Base-by-base conservation (phyloP, 2,113 vertebrate genomes). In the Elanoides forficatus region DNA sequence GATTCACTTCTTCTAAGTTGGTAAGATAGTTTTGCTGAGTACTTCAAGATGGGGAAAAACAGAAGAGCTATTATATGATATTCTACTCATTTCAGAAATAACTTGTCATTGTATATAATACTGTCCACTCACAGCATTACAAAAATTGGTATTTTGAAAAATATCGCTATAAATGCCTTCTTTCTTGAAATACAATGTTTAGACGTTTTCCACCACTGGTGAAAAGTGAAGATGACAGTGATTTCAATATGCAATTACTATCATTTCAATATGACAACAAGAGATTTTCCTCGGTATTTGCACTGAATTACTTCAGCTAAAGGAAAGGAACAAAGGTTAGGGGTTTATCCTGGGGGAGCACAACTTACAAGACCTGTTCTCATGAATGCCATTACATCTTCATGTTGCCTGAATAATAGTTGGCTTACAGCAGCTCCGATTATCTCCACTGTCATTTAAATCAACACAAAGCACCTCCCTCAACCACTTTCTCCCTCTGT, bases 21-120 rank as follows among this genome's bases (percentile, higher is more conserved):
- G 70, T 76, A 93, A 67, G 84, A 83, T 26, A 55, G 63, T 79
- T 95, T 83, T 66, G 55, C 34, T 72, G 66, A 93, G 34, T 67
- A 60, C 40, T 93, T 96, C 87, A 93, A 95, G 89, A 79, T 81
- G 60, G 34, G 11, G 36, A 36, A 81, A 93, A 92, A 4, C 36
- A 90, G 75, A 63, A 71, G 56, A 79, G 70, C 34, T 89, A 56
- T 79, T 85, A 74, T 30, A 50, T 22, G 20, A 67, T 42, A 87
- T 82, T 95, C 90, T 90, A 83, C 25, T 93, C 25, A 7, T 48
- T 84, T 96, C 88, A 93, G 73, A 95, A 93, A 84, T 91, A 43
- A 94, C 50, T 86, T 86, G 81, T 58, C 78, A 75, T 68, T 93
- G 27, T 45, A 81, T 21, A 53, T 19, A 91, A 84, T 30, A 48